Base-by-base conservation (phyloP, 1,140 invertebrate species). In the Drosophila micromelanica region DNA sequence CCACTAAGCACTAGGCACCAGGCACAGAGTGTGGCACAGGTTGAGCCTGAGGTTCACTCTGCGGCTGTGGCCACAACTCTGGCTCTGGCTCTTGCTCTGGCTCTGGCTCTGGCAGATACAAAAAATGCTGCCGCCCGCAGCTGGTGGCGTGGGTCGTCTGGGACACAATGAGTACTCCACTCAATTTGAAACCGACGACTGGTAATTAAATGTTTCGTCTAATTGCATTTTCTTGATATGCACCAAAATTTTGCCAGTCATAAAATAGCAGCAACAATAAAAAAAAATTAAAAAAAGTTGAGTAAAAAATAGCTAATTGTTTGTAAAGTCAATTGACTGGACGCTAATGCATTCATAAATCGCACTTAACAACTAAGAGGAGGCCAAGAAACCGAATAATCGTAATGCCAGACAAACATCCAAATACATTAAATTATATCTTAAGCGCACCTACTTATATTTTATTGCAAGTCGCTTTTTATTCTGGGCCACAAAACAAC, bases 301-400 rank as follows among this genome's bases (percentile, higher is more conserved):
- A 45, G 45, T 40, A 55, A 55, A 74, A 68, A 43, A 65, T 13
- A 13, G 30, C 73, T 32, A 37, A 52, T 48, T 35, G 56, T 72
- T 78, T 70, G 48, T 57, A 78, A 65, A 84, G 69, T 85, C 73
- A 79, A 84, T 69, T 76, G 67, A 51, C 63, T 76, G 35, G 43
- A 52, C 60, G 73, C 80, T 84, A 84, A 84, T 84, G 80, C 80
- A 85, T 62, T 42, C 80, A 77, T 84, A 84, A 84, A 84, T 85
- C 61, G 63, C 48, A 60, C 57, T 57, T 27, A 17, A 45, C 42
- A 45, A 38, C 30, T 32, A n/a, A 40, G 56, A 78, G 56, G 32
- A 37, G 17, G 27, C 12, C 75, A 38, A 51, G 60, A 64, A 13
- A 13, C 43, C 27, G 57, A 57, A 64, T 45, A 23, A 11, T 56